phyloP scores from a whole-genome alignment of 30 jellyfish, hydroid and myxozoan genomes.

The Morbakka virulenta region DNA sequence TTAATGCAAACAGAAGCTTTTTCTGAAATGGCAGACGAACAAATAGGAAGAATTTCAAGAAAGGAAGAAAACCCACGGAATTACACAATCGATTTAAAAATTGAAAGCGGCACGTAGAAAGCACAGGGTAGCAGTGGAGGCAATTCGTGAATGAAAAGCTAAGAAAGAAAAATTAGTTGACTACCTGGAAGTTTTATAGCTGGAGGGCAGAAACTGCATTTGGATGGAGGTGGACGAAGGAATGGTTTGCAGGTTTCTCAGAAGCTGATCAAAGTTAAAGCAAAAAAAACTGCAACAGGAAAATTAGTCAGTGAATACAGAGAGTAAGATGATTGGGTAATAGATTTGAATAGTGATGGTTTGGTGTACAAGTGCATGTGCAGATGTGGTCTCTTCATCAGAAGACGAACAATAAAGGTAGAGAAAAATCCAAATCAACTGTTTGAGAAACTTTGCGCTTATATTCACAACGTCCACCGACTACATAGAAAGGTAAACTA shows the following conservation, averaged over 20 bases:
- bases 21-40: no score
- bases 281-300: conserved; percentile 5
- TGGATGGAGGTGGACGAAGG: conserved; percentile 10
- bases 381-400: conserved; percentile 5
- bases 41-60: no score
- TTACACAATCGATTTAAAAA: no score
- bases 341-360: not conserved
- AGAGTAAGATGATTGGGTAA: not conserved
- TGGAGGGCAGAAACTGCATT: not conserved
- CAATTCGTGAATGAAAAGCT: no score
- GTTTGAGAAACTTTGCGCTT: conserved; percentile 1
- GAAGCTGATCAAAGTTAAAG: not conserved
- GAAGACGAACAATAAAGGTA: conserved; percentile 2
- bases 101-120: no score
- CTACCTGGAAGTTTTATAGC: no score
- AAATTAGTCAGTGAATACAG: not conserved
- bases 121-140: no score
- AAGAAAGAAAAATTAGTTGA: no score
- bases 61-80: no score
- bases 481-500: not conserved
- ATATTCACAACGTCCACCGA: conserved; percentile 2
- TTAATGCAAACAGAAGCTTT: no score
- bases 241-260: conserved; percentile 4
- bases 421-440: conserved; percentile 16
- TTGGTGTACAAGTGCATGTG: not conserved